Evolutionary conservation across 1,140 invertebrate genomes (phyloP), one percentile per base, ranked within the genome.

Genomic region (Anadara kagoshimensis): DNA sequence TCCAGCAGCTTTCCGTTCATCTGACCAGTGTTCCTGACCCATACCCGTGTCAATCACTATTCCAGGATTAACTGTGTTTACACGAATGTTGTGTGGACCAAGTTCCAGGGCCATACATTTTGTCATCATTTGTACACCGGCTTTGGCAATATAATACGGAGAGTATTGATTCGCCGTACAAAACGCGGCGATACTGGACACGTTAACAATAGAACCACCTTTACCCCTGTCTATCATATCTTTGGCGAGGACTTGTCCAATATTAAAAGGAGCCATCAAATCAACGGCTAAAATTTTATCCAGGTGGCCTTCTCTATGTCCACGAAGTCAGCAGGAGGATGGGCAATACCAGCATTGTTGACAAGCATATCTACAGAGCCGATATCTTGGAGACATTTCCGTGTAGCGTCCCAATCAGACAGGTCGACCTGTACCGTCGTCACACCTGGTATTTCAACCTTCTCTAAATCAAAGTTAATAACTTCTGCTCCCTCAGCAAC

Each of bases 41-140:
- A 97, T 96, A 73, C 93, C 94, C 1, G 96, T 97, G 89, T 96
- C 90, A n/a, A 96, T 94, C 0, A 97, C 95, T 36, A 36, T 36
- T 0, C 80, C 83, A 0, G 96, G 96, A 90, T 97, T 96, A 0
- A 98, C 93, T 54, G 92, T 91, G 85, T 98, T 98, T 0, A 96
- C 94, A 73, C 96, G 91, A 72, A 91, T 89, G 63, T 94, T 93
- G 78, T 94, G 89, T 0, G 92, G 92, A 0, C 96, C 96, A 22
- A 98, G 89, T 90, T 98, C 96, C 24, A 96, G 84, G 0, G 96
- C 96, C 92, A 96, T 93, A 0, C 92, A 91, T 81, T 93, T 92
- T 14, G 89, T 92, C 4, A 93, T 62, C 57, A 89, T 89, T 76
- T 93, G 93, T 1, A 93, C 73, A n/a, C 92, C 93, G 18, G 87